Base-by-base conservation (phyloP, 2,113 vertebrate species). In the Epinephelus lanceolatus region DNA sequence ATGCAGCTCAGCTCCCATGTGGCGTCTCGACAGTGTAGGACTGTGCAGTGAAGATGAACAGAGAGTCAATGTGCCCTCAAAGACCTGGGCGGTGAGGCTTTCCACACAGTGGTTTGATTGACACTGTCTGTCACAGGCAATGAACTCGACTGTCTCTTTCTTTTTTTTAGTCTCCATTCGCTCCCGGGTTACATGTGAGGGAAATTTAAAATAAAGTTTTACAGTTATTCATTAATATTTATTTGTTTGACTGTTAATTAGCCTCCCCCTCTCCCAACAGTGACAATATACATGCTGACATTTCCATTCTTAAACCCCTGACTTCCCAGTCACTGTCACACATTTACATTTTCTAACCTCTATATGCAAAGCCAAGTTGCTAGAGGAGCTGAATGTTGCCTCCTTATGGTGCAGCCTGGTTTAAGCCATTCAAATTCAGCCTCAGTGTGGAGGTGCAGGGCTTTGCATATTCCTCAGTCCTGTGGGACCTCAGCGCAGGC, bases 61-160 rank as follows among this genome's bases (percentile, higher is more conserved):
- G 78, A 11, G 62, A 80, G 74, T 86, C 84, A 62, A 47, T 83
- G 70, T 3, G 5, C 47, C 60, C 81, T 87, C 82, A 89, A 88
- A 93, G 90, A 86, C 62, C 62, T 87, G 85, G 85, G 91, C 78
- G 86, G 55, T 27, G 47, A 84, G 30, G 23, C 67, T 89, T 91
- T 91, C 76, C 91, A 78, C 89, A 76, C 93, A n/a, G 73, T 70
- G 6, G 75, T 88, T 88, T 91, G 92, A 91, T 78, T 90, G 92
- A 91, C 97, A 97, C 95, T 93, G 95, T 96, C 96, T 96, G 95
- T 97, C 96, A 96, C 33, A 56, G 94, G 94, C 96, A 96, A 83
- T 89, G 96, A 97, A 96, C 96, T 96, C 96, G 90, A 95, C 96
- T 96, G 93, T 45, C 4, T 60, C 6, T 0, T 25, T 27, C 4